These are phyloP conservation scores for Listronotus bonariensis DNA, from an alignment of 1,140 invertebrate species.

Conservation along the genomic window DNA sequence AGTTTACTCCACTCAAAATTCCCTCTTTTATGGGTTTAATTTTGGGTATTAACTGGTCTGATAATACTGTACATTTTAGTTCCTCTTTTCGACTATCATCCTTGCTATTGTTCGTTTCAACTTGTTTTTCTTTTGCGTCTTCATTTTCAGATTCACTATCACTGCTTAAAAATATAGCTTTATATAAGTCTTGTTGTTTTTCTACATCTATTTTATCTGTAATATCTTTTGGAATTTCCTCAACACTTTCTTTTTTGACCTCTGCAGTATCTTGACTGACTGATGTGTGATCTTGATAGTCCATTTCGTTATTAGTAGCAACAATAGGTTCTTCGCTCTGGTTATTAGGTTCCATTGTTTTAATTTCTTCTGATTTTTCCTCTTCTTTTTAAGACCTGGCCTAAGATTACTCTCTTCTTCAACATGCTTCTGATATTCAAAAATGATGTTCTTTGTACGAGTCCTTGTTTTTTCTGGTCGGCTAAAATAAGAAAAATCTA, in stretches of 20 bases:
- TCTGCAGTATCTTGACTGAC: slow-evolving; percentile 8
- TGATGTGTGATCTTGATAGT: neutral
- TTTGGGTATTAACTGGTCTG: slow-evolving; percentile 49
- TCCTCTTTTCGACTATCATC: slow-evolving; percentile 38
- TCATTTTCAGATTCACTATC: slow-evolving; percentile 50
- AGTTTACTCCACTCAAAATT: slow-evolving; percentile 50
- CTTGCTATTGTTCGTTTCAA: slow-evolving; percentile 35
- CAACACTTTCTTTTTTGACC: slow-evolving; percentile 4
- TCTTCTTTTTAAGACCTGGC: slow-evolving; percentile 42
- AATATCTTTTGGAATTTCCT: slow-evolving; percentile 41
- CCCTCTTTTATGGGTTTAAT: slow-evolving; percentile 53
- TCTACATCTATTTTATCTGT: slow-evolving; percentile 51
- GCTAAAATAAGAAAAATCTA: slow-evolving; percentile 40
- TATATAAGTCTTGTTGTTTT: slow-evolving; percentile 52
- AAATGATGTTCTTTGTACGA: slow-evolving; percentile 51
- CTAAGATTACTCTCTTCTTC: slow-evolving; percentile 41
- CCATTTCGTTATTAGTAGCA: neutral
- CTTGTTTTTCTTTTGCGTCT: slow-evolving; percentile 37
- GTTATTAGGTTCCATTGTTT: slow-evolving; percentile 2
- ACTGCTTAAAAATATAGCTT: slow-evolving; percentile 53
- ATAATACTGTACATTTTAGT: slow-evolving; percentile 43
- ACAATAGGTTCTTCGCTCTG: neutral
- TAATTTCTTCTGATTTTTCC: neutral
- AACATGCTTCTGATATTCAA: slow-evolving; percentile 50
- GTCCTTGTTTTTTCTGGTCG: slow-evolving; percentile 42